Conservation (phyloP, 2,888 invertebrate species). For the Napeogenes inachia region DNA sequence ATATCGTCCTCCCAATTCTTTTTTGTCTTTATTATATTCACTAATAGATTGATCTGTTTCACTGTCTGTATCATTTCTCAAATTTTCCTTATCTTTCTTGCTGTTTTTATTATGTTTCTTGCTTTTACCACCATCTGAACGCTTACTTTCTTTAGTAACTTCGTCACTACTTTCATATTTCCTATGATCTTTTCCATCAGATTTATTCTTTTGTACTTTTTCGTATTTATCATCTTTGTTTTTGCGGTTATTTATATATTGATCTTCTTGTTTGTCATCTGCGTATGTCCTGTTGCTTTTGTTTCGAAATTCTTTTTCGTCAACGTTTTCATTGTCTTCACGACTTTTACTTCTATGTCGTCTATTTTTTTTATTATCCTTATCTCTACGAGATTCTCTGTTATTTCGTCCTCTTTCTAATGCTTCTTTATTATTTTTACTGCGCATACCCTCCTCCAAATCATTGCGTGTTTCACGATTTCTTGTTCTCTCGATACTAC, state of each 20-base stretch:
- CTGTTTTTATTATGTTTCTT: conserved; percentile 19
- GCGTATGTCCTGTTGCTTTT: no score
- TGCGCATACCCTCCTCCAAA: conserved; percentile 15
- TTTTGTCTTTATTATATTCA: conserved; percentile 16
- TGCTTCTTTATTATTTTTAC: conserved; percentile 28
- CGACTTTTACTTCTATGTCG: conserved; percentile 19
- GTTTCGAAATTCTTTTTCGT: no score
- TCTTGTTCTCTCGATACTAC: not conserved
- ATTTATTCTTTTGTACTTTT: conserved; percentile 20
- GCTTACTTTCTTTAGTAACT: conserved; percentile 21
- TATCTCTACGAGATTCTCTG: conserved; percentile 18
- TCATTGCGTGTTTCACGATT: no score
- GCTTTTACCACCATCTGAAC: conserved; percentile 5
- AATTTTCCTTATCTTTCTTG: conserved; percentile 31
- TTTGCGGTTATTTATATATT: conserved; percentile 23
- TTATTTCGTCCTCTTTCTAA: conserved; percentile 17
- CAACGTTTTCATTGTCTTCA: conserved; percentile 2
- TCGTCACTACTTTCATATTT: conserved; percentile 16
- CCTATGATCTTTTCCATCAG: conserved; percentile 7
- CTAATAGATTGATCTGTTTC: conserved; percentile 21
- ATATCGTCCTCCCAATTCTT: conserved; percentile 31
- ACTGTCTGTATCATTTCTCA: conserved; percentile 26
- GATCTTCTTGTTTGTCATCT: conserved; percentile 18
- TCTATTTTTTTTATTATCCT: conserved; percentile 22
- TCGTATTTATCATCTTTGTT: conserved; percentile 25